Evolutionary conservation across 2,113 vertebrate genomes (phyloP).

Genomic region (Melospiza melodia): DNA sequence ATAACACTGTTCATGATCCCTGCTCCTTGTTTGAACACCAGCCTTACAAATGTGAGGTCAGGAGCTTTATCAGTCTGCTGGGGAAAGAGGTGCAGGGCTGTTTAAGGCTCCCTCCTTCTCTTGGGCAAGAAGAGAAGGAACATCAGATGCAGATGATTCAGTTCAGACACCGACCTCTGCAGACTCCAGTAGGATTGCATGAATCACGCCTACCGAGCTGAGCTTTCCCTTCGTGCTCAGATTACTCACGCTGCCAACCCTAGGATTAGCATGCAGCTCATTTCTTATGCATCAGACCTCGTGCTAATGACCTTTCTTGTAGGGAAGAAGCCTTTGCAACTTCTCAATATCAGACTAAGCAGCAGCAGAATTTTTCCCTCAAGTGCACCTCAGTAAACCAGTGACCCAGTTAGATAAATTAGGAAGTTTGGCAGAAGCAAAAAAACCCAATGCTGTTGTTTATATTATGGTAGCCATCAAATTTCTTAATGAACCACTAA

Average conservation of each 20-base stretch:
- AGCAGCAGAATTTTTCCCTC: neutral
- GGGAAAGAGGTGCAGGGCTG: neutral
- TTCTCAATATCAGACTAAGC: neutral
- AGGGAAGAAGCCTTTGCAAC: neutral
- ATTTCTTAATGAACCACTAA: neutral
- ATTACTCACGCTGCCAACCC: conserved; percentile 11
- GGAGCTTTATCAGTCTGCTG: neutral
- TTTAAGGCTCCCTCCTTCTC: neutral
- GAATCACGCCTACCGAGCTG: conserved; percentile 6
- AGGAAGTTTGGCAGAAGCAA: neutral
- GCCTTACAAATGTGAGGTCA: neutral
- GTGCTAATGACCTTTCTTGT: neutral
- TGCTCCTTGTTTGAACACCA: neutral
- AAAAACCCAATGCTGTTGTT: neutral
- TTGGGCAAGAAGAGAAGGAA: neutral
- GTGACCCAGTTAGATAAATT: neutral
- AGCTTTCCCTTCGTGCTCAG: neutral
- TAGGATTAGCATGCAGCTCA: neutral
- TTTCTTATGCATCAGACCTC: neutral
- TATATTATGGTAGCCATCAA: neutral
- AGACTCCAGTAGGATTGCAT: neutral
- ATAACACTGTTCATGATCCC: neutral
- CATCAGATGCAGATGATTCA: conserved; percentile 18
- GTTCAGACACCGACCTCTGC: conserved; percentile 15
- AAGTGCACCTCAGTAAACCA: neutral